A percentile compares a stretch with the other conserved stretches of the same genome.
phyloP scores from a whole-genome alignment of 2,797 vertebrate genomes.

The Borostomias antarcticus region DNA sequence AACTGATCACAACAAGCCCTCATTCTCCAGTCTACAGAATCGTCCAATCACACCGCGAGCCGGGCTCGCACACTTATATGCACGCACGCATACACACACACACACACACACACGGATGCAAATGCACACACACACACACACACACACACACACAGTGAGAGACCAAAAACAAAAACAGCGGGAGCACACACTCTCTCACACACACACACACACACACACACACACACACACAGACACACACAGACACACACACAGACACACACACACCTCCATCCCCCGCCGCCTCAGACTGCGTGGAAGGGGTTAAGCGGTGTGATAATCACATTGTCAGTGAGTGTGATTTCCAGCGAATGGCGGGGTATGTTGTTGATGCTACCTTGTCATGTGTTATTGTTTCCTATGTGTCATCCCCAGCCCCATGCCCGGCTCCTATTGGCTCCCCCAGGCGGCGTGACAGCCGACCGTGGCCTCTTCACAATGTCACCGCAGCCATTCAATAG shows the following conservation, averaged over 20 bases:
- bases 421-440: no score
- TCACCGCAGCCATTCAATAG: no score
- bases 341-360: background rate
- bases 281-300: no score
- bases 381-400: background rate
- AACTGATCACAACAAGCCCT: slow-evolving; percentile 17
- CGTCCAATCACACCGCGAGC: slow-evolving; percentile 25
- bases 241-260: background rate
- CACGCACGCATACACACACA: slow-evolving; percentile 1
- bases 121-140: slow-evolving; percentile 1
- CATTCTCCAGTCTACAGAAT: slow-evolving; percentile 27
- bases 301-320: background rate
- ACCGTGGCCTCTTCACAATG: no score
- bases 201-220: background rate
- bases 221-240: background rate
- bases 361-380: background rate
- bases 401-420: background rate
- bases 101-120: no score
- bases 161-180: no score
- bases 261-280: background rate
- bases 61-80: no score
- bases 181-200: no score
- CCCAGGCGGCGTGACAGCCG: no score
- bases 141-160: background rate
- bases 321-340: background rate